Base-by-base conservation (phyloP, 2,113 vertebrate species). In the Pygoscelis antarcticus region DNA sequence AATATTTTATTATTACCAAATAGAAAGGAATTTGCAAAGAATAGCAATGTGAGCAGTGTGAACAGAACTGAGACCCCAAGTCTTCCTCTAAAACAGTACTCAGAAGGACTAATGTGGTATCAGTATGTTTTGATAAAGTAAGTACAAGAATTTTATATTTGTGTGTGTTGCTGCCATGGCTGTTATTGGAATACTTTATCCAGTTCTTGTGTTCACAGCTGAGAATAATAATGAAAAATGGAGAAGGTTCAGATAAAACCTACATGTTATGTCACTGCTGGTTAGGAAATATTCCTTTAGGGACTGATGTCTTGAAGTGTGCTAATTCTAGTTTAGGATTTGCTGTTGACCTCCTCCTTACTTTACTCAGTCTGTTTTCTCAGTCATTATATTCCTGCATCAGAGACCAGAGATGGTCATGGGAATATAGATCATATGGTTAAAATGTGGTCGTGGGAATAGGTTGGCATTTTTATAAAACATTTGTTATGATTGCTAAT, bases 71-170 rank as follows among this genome's bases (percentile, higher is more conserved):
- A 65, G 49, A 65, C 22, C 34, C 10, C 5, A 25, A 10, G 14
- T 42, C 25, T 75, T 79, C 40, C 40, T 61, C 22, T 34, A 47
- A 86, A 75, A 26, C 12, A 70, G 2, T 21, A 40, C 9, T 32
- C 23, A 11, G 21, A 69, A 69, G 9, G 16, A 47, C 3, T 46
- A 71, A 61, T 3, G 5, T 0, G 0, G 7, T 42, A 34, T 12
- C 38, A 12, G 15, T 38, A n/a, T 26, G 21, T 60, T 75, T 60
- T 55, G 21, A 26, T 40, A 44, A 78, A 44, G 14, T 17, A 30
- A 36, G 13, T 55, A 32, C 16, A 42, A 76, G 17, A n/a, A 47
- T 11, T 18, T 83, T n/a, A 4, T 66, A 47, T 44, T 29, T 66
- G 27, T 62, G 5, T 20, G 3, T 58, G 34, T 58, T 57, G 13